phyloP scores from a whole-genome alignment of 2,888 invertebrate species.

The Orthosia gracilis region DNA sequence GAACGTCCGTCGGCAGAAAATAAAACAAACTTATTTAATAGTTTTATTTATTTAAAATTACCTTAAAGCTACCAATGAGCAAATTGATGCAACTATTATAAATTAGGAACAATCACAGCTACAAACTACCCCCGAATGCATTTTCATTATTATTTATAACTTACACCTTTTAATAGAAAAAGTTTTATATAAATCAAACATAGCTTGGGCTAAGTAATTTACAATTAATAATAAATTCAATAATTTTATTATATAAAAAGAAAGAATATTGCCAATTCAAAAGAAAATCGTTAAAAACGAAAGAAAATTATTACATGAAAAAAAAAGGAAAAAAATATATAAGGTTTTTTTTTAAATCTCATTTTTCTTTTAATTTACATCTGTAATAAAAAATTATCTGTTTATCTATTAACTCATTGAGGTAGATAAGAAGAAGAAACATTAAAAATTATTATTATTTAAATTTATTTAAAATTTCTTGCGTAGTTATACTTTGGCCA shows the following conservation, averaged over 20 bases:
- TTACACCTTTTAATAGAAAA: constrained; percentile 48
- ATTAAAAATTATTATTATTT: constrained; percentile 20
- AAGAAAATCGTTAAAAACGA: not conserved
- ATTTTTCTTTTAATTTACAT: not conserved
- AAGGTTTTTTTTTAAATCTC: not conserved
- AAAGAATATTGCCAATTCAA: not conserved
- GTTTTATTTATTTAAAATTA: constrained; percentile 61
- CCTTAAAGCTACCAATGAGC: constrained; percentile 80
- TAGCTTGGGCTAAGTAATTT: constrained; percentile 15
- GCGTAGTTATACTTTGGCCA: constrained; percentile 58
- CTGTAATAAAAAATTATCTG: too few relatives aligned
- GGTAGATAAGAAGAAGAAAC: constrained; percentile 42
- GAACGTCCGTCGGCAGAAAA: constrained; percentile 1
- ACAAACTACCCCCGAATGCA: constrained; percentile 71
- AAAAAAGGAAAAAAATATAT: not conserved
- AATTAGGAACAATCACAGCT: constrained; percentile 84
- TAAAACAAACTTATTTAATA: constrained; percentile 15
- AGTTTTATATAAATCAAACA: constrained; percentile 20
- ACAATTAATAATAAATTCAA: not conserved
- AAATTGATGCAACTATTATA: constrained; percentile 74
- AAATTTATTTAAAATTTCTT: constrained; percentile 43
- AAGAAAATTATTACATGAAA: not conserved
- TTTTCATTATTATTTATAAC: constrained; percentile 21
- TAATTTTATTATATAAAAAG: not conserved
- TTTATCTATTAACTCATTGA: constrained; percentile 25